Conservation (phyloP, 2,888 invertebrate species). For the Drosophila stalkeri region DNA sequence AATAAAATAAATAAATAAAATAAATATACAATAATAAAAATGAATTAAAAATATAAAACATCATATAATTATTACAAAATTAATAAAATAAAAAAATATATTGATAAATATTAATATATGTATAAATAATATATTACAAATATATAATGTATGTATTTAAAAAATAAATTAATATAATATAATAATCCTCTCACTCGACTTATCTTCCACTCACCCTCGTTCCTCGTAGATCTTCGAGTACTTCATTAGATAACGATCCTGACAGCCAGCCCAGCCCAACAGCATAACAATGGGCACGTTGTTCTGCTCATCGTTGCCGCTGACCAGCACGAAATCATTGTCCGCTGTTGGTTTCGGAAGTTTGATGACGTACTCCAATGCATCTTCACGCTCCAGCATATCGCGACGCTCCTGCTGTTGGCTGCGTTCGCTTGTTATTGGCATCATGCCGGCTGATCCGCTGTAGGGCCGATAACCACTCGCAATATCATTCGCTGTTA, state of each 20-base stretch:
- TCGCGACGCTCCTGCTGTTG: slow-evolving; percentile 30
- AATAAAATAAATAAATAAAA: too few species aligned
- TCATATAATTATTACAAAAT: too few species aligned
- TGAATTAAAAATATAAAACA: too few species aligned
- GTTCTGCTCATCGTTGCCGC: slow-evolving; percentile 86
- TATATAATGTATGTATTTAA: too few species aligned
- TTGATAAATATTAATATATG: too few species aligned
- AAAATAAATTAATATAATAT: too few species aligned
- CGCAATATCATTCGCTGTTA: slow-evolving; percentile 47
- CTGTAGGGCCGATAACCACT: slow-evolving; percentile 49
- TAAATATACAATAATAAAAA: too few species aligned
- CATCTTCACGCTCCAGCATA: slow-evolving; percentile 82
- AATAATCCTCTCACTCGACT: too few species aligned
- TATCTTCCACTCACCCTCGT: slow-evolving; percentile 87
- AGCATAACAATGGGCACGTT: slow-evolving; percentile 90
- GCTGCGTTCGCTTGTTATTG: not conserved
- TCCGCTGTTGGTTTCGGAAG: slow-evolving; percentile 86
- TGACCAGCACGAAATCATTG: slow-evolving; percentile 86
- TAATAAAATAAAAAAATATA: too few species aligned
- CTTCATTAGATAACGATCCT: slow-evolving; percentile 91
- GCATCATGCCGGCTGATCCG: slow-evolving; percentile 37
- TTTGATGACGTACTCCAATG: slow-evolving; percentile 88
- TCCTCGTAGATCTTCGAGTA: slow-evolving; percentile 92
- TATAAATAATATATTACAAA: too few species aligned
- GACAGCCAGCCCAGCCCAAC: slow-evolving; percentile 93